Evolutionary conservation across 1,140 invertebrate genomes (phyloP), one percentile per base, ranked within the genome.

Genomic region (Drosophila lacteicornis): DNA sequence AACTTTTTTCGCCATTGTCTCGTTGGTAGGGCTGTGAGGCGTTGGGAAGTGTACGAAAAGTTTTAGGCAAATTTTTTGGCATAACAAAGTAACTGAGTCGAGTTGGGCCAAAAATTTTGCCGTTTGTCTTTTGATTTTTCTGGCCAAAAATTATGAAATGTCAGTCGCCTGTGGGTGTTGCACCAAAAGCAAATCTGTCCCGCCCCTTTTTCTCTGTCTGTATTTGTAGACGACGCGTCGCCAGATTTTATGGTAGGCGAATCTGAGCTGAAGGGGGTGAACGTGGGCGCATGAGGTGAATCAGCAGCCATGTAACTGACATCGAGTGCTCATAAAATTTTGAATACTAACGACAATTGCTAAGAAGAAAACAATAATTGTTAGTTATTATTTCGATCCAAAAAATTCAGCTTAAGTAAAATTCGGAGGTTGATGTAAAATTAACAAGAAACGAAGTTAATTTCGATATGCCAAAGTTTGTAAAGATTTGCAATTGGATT

Each of bases 1-100:
- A 88, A 88, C 80, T 88, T 88, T 87, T 87, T 87, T 87, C 80
- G 76, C 83, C 68, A 88, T 87, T 88, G 77, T 87, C 79, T 85
- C 55, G 56, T 17, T 68, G 61, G 45, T 49, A 40, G 1, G 53
- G 51, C 33, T 22, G 40, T 25, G n/a, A 15, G 38, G 22, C 9
- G 4, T 43, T 15, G 46, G 40, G 50, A 55, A 45, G 51, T 15
- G 11, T 40, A 22, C 43, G 43, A 45, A 84, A 82, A 87, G 74
- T 88, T 88, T 63, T 84, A 80, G 80, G 78, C 85, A 88, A 88
- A 80, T 88, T 88, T 88, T 83, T 88, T 88, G 84, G 84, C 84
- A 83, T 68, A 76, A 87, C 84, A 75, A 85, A 76, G 75, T 57
- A 69, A 78, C 65, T 45, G 71, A 60, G 53, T 57, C 51, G 71